phyloP scores from a whole-genome alignment of 1,140 invertebrate species.

The Zaprionus lachaisei region DNA sequence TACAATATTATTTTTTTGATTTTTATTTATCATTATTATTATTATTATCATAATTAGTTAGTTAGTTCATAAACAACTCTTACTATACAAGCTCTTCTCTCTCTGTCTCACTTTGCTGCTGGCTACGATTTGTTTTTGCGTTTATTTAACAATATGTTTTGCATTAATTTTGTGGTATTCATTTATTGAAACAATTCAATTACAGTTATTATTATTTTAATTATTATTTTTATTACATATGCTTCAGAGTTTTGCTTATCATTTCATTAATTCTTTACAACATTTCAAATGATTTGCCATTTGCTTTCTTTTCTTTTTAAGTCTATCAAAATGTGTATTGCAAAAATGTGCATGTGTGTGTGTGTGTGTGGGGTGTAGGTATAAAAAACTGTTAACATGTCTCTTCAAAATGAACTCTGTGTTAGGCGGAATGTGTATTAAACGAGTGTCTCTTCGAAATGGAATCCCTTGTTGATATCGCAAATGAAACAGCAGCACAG shows the following conservation, averaged over 20 bases:
- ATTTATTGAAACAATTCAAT: constrained; percentile 56
- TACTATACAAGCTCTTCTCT: constrained; percentile 72
- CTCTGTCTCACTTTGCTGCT: constrained; percentile 45
- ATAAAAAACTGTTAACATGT: constrained; percentile 62
- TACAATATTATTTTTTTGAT: constrained; percentile 22
- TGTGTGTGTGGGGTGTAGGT: constrained; percentile 13
- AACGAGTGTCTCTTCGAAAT: constrained; percentile 76
- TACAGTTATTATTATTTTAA: constrained; percentile 25
- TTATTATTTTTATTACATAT: constrained; percentile 34
- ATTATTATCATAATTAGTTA: constrained; percentile 30
- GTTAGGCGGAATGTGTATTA: constrained; percentile 38
- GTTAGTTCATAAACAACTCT: constrained; percentile 54
- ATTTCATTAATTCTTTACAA: constrained; percentile 57
- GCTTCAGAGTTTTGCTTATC: constrained; percentile 23
- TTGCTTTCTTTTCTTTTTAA: constrained; percentile 20
- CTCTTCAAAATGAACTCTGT: not conserved
- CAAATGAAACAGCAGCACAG: constrained; percentile 79
- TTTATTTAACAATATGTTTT: constrained; percentile 37
- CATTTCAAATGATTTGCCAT: constrained; percentile 55
- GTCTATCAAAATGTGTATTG: constrained; percentile 62
- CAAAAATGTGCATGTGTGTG: constrained; percentile 66
- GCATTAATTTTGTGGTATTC: constrained; percentile 25
- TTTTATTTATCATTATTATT: constrained; percentile 40
- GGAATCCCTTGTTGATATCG: constrained; percentile 84
- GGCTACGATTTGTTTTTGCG: constrained; percentile 48